These are phyloP conservation scores for Maccullochella peelii DNA, from an alignment of 2,113 vertebrate genomes.

Conservation along the genomic window DNA sequence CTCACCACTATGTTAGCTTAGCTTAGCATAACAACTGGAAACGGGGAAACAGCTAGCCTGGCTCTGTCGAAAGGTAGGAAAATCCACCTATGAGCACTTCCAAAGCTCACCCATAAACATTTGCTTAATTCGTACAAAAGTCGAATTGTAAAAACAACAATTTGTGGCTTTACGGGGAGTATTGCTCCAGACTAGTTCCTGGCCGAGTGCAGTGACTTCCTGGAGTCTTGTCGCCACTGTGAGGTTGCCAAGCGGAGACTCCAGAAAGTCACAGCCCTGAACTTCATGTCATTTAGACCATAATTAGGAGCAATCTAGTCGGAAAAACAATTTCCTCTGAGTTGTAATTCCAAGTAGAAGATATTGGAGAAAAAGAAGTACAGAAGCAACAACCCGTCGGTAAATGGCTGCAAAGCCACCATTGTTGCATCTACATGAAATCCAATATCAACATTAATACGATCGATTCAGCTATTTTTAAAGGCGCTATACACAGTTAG, in stretches of 20 bases:
- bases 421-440: too few relatives aligned
- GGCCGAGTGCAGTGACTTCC: background rate
- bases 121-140: background rate
- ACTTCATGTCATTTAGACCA: background rate
- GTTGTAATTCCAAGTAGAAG: background rate
- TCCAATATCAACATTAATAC: too few relatives aligned
- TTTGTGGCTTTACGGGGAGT: background rate
- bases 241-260: background rate
- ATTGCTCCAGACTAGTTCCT: background rate
- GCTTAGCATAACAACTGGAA: background rate
- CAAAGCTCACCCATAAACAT: background rate
- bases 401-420: too few relatives aligned
- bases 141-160: background rate
- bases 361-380: background rate
- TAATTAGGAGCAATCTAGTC: background rate
- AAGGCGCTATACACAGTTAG: too few relatives aligned
- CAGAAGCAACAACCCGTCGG: background rate
- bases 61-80: background rate
- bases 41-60: background rate
- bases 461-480: background rate
- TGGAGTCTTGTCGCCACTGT: background rate
- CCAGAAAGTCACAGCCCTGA: background rate
- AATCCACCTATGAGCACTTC: background rate
- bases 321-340: too few relatives aligned
- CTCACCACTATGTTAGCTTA: background rate